phyloP scores from a whole-genome alignment of 1,140 invertebrate species.

The Atta texana region DNA sequence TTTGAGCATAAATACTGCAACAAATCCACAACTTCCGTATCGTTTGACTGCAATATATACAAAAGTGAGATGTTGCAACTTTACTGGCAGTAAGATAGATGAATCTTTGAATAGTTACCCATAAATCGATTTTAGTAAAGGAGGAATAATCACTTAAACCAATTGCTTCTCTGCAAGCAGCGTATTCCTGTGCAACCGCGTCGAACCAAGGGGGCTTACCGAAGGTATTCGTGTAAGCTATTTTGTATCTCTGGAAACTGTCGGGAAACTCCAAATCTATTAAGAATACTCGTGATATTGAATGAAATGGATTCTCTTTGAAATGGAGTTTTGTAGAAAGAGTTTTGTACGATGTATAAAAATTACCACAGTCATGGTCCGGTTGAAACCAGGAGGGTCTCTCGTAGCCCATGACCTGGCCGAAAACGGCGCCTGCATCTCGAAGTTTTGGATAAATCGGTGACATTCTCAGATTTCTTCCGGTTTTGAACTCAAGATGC shows the following conservation, averaged over 20 bases:
- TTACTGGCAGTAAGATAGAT: not conserved
- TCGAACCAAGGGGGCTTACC: slow-evolving; percentile 98
- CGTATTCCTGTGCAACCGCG: slow-evolving; percentile 95
- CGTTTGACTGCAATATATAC: slow-evolving; percentile 89
- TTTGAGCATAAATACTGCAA: slow-evolving; percentile 98
- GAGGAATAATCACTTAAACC: slow-evolving; percentile 99
- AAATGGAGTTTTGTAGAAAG: not conserved
- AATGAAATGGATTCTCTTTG: not conserved
- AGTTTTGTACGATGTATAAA: not conserved
- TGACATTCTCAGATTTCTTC: slow-evolving; percentile 97
- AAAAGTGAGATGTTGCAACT: slow-evolving; percentile 30
- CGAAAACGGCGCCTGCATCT: slow-evolving; percentile 98
- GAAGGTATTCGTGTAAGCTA: slow-evolving; percentile 92
- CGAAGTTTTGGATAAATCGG: slow-evolving; percentile 97
- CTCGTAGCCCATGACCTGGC: slow-evolving; percentile 99
- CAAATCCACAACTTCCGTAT: slow-evolving; percentile 95
- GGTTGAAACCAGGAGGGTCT: slow-evolving; percentile 96
- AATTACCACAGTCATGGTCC: slow-evolving; percentile 86
- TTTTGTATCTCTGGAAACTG: slow-evolving; percentile 86
- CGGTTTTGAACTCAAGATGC: slow-evolving; percentile 94
- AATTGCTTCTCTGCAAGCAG: slow-evolving; percentile 96
- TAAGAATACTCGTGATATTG: not conserved
- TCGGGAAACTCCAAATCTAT: slow-evolving; percentile 79
- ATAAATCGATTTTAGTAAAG: slow-evolving; percentile 98
- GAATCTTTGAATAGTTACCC: slow-evolving; percentile 87